Conservation (phyloP, 2,113 vertebrate species). For the Phaethon lepturus region DNA sequence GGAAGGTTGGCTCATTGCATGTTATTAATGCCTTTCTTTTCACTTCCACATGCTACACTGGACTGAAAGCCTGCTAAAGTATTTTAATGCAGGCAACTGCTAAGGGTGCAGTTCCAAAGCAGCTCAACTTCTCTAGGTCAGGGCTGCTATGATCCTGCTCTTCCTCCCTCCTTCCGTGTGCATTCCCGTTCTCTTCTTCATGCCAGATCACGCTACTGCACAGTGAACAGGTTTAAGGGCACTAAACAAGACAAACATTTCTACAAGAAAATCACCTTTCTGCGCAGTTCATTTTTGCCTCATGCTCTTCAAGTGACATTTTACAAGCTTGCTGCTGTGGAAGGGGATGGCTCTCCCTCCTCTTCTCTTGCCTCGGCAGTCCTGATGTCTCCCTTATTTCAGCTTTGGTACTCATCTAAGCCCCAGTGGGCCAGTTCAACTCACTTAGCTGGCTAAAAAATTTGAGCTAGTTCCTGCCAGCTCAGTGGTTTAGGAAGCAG, state of each 20-base stretch:
- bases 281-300: neutral
- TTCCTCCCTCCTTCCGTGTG: neutral
- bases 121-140: neutral
- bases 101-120: neutral
- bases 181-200: neutral
- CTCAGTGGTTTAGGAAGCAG: neutral
- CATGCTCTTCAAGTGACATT: neutral
- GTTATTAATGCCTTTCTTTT: neutral
- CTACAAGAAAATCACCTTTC: neutral
- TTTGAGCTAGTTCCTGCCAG: neutral
- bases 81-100: neutral
- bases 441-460: neutral
- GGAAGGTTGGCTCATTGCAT: neutral
- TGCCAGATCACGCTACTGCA: neutral
- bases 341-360: neutral
- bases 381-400: neutral
- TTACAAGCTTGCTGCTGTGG: neutral
- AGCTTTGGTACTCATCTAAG: neutral
- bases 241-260: neutral
- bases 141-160: neutral
- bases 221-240: neutral
- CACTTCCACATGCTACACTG: neutral
- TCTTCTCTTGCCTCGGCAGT: neutral
- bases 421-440: neutral
- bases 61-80: neutral